These are phyloP conservation scores for Scaptomyza polygonia DNA, from an alignment of 2,888 invertebrate species.

Conservation along the genomic window DNA sequence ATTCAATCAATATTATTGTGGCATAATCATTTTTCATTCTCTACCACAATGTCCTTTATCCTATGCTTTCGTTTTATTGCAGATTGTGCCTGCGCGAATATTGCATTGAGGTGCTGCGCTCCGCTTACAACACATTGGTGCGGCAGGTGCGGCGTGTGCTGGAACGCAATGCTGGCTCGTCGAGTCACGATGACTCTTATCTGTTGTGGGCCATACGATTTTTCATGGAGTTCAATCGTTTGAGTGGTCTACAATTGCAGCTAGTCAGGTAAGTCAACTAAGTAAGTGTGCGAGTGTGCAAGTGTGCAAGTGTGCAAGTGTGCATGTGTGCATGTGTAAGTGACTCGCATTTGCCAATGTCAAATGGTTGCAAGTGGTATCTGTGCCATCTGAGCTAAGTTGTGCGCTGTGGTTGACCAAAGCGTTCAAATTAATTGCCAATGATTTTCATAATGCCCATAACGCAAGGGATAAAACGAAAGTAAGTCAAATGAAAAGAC, in stretches of 20 bases:
- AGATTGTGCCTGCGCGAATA: constrained; percentile 96
- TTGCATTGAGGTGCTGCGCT: constrained; percentile 95
- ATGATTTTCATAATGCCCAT: constrained; percentile 49
- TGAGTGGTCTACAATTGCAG: constrained; percentile 93
- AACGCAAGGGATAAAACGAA: constrained; percentile 5
- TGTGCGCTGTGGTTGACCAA: constrained; percentile 40
- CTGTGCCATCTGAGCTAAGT: constrained; percentile 24
- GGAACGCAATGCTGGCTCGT: constrained; percentile 87
- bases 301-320: constrained; percentile 4
- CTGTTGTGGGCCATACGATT: constrained; percentile 97
- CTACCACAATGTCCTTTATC: constrained; percentile 8
- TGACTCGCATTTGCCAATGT: constrained; percentile 58
- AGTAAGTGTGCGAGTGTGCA: constrained; percentile 9
- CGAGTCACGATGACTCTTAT: constrained; percentile 95
- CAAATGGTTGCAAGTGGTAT: constrained; percentile 35
- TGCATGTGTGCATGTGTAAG: constrained; percentile 4
- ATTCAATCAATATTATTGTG: constrained; percentile 78
- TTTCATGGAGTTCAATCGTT: constrained; percentile 98
- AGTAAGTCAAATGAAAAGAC: background rate
- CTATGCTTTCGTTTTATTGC: constrained; percentile 40
- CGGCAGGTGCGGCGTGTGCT: constrained; percentile 92
- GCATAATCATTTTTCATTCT: constrained; percentile 74
- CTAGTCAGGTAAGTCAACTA: constrained; percentile 90
- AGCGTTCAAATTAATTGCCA: constrained; percentile 71
- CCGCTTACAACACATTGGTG: constrained; percentile 97